Evolutionary conservation across 2,888 invertebrate genomes (phyloP), one percentile per base, ranked within the genome.

Genomic region (Lasioglossum vierecki): DNA sequence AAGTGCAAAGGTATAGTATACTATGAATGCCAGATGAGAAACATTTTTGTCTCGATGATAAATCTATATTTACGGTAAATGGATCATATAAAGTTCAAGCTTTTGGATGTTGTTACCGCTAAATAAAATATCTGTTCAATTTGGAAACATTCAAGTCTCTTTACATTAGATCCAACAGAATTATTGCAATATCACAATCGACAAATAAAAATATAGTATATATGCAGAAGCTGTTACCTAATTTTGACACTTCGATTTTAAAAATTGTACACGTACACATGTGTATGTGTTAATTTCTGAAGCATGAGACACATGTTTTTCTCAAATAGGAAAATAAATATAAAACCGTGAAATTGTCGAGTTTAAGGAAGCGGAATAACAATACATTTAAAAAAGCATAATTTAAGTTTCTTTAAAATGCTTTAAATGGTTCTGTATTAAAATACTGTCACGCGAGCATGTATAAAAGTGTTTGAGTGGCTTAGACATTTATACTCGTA

Each of bases 1-100:
- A 86, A 84, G 81, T 86, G 81, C 79, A 84, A 85, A 76, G 75
- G 83, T 82, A 84, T 49, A 81, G 70, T 79, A 82, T 75, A 79
- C 80, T 74, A 53, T 63, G 49, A 72, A 89, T 74, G 77, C 85
- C 75, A 71, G 60, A 85, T 84, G 76, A 74, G 72, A 79, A 85
- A 82, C 49, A 79, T 80, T 74, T 81, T 63, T 68, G 18, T 68
- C 72, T 82, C 35, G 35, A 75, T 76, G 41, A 76, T 68, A 63
- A 26, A 73, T 71, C 39, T 77, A 81, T 71, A 78, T 76, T 66
- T 71, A 6, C 57, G 79, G 4, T 41, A 66, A 46, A 71, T 57
- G 22, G 26, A 79, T 79, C 18, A 3, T 49, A 79, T 77, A 72
- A 79, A 79, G 18, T 66, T 70, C 39, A 73, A 76, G 44, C 75